Conservation (phyloP, 64 coral and sea anemone genomes). For the Porites lutea region DNA sequence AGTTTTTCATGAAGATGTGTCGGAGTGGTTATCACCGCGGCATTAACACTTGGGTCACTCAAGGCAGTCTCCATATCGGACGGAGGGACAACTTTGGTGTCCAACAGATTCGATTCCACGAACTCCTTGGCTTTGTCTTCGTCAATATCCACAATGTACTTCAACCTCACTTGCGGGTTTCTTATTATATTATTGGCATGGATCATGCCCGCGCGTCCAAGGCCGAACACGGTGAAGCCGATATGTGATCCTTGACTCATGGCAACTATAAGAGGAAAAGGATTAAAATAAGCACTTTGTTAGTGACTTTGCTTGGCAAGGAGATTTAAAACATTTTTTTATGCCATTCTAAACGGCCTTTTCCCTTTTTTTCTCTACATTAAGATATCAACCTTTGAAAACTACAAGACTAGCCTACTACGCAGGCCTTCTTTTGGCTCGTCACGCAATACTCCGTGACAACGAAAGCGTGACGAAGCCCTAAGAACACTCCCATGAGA, state of each 20-base stretch:
- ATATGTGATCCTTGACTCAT: slow-evolving; percentile 16
- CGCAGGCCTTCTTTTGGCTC: no score
- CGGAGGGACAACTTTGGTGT: slow-evolving; percentile 52
- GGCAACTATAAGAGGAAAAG: not conserved
- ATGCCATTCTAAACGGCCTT: no score
- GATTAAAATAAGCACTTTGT: not conserved
- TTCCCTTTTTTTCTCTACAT: no score
- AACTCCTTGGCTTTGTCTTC: slow-evolving; percentile 65
- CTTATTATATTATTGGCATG: slow-evolving; percentile 66
- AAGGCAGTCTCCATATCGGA: slow-evolving; percentile 37
- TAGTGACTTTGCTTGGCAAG: not conserved
- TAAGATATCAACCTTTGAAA: no score
- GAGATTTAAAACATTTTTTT: no score
- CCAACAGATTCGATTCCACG: slow-evolving; percentile 49
- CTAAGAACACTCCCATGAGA: no score
- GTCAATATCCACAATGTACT: slow-evolving; percentile 88
- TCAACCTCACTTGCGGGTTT: slow-evolving; percentile 67
- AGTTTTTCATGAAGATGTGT: slow-evolving; percentile 75
- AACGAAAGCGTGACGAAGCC: no score
- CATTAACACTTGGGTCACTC: slow-evolving; percentile 54
- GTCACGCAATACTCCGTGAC: no score
- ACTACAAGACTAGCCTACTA: no score
- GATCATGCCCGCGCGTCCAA: slow-evolving; percentile 85
- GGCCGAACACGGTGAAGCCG: slow-evolving; percentile 67
- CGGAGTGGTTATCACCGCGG: slow-evolving; percentile 81